Percentiles rank a stretch among this genome's conserved stretches.
Evolutionary conservation across 2,113 vertebrate genomes (phyloP).

Genomic region (Onychorhynchus coronatus): DNA sequence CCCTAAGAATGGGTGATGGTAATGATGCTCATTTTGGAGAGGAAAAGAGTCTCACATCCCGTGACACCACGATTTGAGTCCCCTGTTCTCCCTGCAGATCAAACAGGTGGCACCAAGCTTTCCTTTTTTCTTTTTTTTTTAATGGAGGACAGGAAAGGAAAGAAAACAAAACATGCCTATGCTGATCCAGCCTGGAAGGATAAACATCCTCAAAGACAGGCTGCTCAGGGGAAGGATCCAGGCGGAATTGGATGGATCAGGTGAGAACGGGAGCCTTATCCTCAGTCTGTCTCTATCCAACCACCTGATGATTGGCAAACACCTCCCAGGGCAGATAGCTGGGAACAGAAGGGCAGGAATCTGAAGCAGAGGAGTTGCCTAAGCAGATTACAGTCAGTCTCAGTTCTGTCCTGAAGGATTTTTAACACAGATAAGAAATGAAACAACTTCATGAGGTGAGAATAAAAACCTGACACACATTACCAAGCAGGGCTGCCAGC

Average conservation of each 20-base stretch:
- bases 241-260: neutral
- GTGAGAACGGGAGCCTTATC: neutral
- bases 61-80: neutral
- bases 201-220: neutral
- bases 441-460: neutral
- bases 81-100: neutral
- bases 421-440: neutral
- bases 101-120: neutral
- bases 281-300: neutral
- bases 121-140: neutral
- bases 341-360: neutral
- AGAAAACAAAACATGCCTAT: neutral
- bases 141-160: neutral
- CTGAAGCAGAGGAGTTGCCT: neutral
- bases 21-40: neutral
- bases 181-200: neutral
- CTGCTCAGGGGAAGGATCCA: neutral
- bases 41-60: fast-evolving
- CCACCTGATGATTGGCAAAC: neutral
- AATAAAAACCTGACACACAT: neutral
- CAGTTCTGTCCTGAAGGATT: neutral
- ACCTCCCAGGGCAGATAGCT: neutral
- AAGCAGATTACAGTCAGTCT: neutral
- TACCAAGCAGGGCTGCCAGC: neutral
- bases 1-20: too few relatives aligned